Base-by-base conservation (phyloP, 2,113 vertebrate species). In the Columba livia region DNA sequence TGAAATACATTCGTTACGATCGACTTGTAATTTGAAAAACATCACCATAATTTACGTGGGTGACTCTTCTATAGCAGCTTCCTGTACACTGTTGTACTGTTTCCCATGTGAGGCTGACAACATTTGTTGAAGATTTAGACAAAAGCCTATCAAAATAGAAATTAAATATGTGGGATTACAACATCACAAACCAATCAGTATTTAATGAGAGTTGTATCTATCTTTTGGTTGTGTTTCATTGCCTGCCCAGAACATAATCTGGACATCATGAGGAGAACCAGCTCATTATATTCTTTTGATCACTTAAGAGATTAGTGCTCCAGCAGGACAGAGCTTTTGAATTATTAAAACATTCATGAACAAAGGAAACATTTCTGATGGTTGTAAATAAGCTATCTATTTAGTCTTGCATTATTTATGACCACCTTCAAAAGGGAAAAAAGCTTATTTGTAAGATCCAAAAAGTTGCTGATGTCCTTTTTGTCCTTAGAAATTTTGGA, bases 391-490 rank as follows among this genome's bases (percentile, higher is more conserved):
- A 70, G 82, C 84, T 19, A 29, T 48, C 66, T 89, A 29, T 91
- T 95, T 78, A 86, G 65, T 51, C 38, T 92, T 94, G 29, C 21
- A 90, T 90, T 92, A 94, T 93, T 96, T 74, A 96, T 81, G 65
- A 26, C 26, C 86, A 32, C 16, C 15, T 86, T 77, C 72, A 88
- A 79, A 2, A 71, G 8, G 7, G 20, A 4, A 40, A 78, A 31
- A 85, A 36, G 10, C 34, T 62, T 58, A 29, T 67, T 53, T 6
- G 1, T 71, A 51, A 6, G 26, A 71, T 67, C 36, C 24, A 80
- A 54, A 82, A 78, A 90, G 25, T 20, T 71, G 24, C 38, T 50
- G 0, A 42, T 64, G 11, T 17, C 47, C 19, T 85, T 65, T 40
- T 48, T 44, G 38, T 36, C 20, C 32, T 69, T 78, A 36, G 47